Base-by-base conservation (phyloP, 2,113 vertebrate genomes). In the Apus apus region DNA sequence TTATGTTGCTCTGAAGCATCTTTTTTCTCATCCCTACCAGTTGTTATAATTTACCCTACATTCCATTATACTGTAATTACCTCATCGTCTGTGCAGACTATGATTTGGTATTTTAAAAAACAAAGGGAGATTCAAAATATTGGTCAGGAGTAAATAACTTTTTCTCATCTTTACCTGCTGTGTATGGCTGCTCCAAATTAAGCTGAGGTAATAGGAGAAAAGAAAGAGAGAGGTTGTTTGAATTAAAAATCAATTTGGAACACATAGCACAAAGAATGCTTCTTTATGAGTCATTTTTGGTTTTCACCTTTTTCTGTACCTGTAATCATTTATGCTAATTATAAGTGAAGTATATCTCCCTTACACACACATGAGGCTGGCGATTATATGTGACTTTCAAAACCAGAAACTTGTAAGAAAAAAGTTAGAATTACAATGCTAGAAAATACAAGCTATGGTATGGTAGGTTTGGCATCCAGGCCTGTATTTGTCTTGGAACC, bases 21-120 rank as follows among this genome's bases (percentile, higher is more conserved):
- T 54, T 95, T 93, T 84, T 91, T 21, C 74, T 89, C 68, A 73
- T 13, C 11, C 34, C 53, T 65, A 74, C 26, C 53, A 77, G 93
- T 78, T 76, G 90, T 53, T 90, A 48, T 57, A 86, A 85, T 92
- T 95, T 93, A 84, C 14, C 20, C 51, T 90, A 29, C 18, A 56
- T 88, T 76, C 38, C 76, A 90, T 88, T 93, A 64, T 80, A 45
- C 36, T 93, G 93, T 86, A 94, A 93, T 94, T 96, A 66, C 54
- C 79, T 60, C 38, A 80, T 94, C 76, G 90, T 90, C 85, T 95
- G 87, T 91, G 91, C 78, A 93, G 65, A 90, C 88, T 91, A 92
- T 60, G 27, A 61, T 61, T 94, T 16, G 40, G 50, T 68, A 57
- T 85, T 51, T 26, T 14, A 26, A 38, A 72, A 61, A 79, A 61